phyloP scores from a whole-genome alignment of 2,113 vertebrate genomes.

The Tretioscincus oriximinensis region DNA sequence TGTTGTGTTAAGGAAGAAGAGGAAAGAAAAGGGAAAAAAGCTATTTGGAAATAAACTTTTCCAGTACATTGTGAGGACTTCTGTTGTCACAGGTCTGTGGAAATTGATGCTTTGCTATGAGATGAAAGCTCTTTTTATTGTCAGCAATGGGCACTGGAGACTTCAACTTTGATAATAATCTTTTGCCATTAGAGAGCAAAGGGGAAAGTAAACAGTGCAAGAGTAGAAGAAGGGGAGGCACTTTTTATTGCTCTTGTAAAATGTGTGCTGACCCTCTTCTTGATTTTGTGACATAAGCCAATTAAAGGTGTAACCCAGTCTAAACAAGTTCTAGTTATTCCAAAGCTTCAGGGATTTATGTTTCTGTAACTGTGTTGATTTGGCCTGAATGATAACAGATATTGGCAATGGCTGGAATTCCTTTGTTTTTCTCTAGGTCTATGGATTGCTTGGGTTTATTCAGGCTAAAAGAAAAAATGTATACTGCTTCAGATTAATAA shows the following conservation, averaged over 20 bases:
- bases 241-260: neutral
- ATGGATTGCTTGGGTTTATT: too few relatives aligned
- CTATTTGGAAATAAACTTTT: conserved; percentile 16
- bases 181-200: neutral
- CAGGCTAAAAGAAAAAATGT: too few relatives aligned
- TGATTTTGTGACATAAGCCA: neutral
- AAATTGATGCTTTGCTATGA: conserved; percentile 15
- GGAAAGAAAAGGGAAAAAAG: neutral
- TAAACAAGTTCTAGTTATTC: neutral
- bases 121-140: conserved; percentile 39
- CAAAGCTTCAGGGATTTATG: neutral
- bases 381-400: neutral
- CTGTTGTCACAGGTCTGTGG: neutral
- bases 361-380: neutral
- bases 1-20: neutral
- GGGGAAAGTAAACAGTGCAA: neutral
- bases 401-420: neutral
- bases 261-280: neutral
- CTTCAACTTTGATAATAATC: conserved; percentile 42
- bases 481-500: too few relatives aligned
- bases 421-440: neutral
- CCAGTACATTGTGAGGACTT: neutral
- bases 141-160: conserved; percentile 18
- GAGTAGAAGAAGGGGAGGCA: neutral
- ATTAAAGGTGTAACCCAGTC: conserved; percentile 3